Evolutionary conservation across 2,113 vertebrate species (phyloP), one percentile per base, ranked within the genome.

Genomic region (Nothobranchius kuhntae): DNA sequence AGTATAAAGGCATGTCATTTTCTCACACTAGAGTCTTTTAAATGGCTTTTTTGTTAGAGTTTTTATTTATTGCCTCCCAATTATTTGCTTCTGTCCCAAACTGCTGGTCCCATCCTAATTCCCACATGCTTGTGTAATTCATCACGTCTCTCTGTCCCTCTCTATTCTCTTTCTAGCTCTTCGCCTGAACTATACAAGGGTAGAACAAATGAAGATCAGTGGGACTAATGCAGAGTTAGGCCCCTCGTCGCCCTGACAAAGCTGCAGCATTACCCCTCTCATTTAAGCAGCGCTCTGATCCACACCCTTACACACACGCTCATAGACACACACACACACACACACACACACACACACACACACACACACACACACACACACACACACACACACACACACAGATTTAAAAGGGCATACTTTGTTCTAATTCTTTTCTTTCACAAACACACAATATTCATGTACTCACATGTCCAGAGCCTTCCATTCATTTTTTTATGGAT

Each of bases 141-240:
- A 81, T 73, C 68, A 60, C 17, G 0, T 46, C 67, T 55, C 65
- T 62, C 56, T 1, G 6, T 13, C 13, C 47, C 48, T 40, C 63
- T 35, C 69, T 54, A 61, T 53, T 71, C 30, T 68, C 44, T 42
- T 64, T 55, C 59, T 50, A 42, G 3, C 62, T 61, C 63, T 52
- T 38, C 9, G 0, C 50, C 76, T 47, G 40, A 52, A 44, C 62
- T 73, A 65, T 71, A 71, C 79, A 76, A 24, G 71, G 68, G 58
- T 77, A 79, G 82, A 86, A 86, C 86, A 89, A 89, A 89, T 89
- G 84, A 71, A 87, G 84, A 91, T 89, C 83, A 82, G 84, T 71
- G 13, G 13, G 67, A 85, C 83, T 81, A 84, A 91, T 84, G 82
- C 81, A 68, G 78, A 89, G 75, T 83, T 87, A 82, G 85, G 80